Evolutionary conservation across 2,113 vertebrate species (phyloP).

Genomic region (Hippocampus abdominalis): DNA sequence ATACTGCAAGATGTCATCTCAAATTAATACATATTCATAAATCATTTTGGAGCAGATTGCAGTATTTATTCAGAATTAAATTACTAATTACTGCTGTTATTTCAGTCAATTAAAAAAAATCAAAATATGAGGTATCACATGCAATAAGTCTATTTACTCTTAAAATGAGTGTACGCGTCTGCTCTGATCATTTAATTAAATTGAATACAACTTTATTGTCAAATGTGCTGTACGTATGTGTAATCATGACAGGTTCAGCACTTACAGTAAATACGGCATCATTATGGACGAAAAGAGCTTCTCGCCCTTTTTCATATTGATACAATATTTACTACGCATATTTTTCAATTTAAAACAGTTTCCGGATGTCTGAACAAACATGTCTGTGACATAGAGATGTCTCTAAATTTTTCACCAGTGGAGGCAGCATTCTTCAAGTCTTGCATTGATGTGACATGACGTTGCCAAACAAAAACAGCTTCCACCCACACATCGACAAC

Average conservation of each 20-base stretch:
- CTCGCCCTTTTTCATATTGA: too few relatives aligned
- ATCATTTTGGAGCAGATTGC: neutral
- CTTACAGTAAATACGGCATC: neutral
- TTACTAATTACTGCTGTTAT: neutral
- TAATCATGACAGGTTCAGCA: neutral
- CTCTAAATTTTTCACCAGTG: neutral
- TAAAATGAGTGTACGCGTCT: neutral
- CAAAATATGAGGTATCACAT: neutral
- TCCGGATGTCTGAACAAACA: too few relatives aligned
- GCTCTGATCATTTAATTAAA: neutral
- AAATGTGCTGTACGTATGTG: too few relatives aligned
- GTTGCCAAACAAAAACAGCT: neutral
- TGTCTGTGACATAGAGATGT: neutral
- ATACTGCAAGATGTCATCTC: neutral
- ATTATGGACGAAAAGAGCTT: neutral
- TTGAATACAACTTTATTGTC: too few relatives aligned
- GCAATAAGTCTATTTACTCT: neutral
- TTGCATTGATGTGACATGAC: too few relatives aligned
- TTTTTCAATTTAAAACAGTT: neutral
- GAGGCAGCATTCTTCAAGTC: neutral
- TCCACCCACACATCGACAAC: neutral
- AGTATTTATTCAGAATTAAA: neutral
- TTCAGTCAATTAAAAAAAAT: neutral
- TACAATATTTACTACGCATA: neutral
- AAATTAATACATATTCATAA: neutral